Conservation (phyloP, 1,140 invertebrate species). For the Danaus plexippus region DNA sequence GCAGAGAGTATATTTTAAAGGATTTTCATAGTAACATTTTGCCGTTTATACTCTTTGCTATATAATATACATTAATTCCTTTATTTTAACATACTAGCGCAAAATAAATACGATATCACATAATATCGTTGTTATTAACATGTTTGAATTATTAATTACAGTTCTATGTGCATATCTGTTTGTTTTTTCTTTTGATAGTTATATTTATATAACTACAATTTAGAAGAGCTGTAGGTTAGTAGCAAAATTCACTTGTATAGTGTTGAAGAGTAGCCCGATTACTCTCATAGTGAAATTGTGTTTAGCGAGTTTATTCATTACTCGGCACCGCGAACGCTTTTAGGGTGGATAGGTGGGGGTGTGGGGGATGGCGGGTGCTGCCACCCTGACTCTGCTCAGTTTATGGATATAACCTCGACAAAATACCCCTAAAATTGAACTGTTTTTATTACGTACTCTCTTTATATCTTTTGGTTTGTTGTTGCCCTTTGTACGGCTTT, state of each 20-base stretch:
- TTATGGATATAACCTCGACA: constrained; percentile 72
- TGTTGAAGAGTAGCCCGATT: constrained; percentile 56
- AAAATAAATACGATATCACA: too few species aligned
- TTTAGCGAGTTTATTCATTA: constrained; percentile 70
- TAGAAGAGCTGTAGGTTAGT: constrained; percentile 10
- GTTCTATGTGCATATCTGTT: too few species aligned
- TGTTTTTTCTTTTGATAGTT: too few species aligned
- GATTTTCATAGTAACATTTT: too few species aligned
- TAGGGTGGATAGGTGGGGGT: constrained; percentile 22
- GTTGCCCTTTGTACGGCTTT: constrained; percentile 58
- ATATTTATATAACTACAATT: background rate
- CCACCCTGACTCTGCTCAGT: constrained; percentile 49
- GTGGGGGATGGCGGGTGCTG: constrained; percentile 27
- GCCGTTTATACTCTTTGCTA: too few species aligned
- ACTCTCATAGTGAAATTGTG: constrained; percentile 64
- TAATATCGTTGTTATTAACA: too few species aligned
- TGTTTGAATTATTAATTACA: too few species aligned
- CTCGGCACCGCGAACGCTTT: constrained; percentile 39
- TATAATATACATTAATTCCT: too few species aligned
- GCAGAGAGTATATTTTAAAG: too few species aligned
- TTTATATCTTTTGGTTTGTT: constrained; percentile 70
- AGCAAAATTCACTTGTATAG: constrained; percentile 45
- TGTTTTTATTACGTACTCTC: constrained; percentile 69
- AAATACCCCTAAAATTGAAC: constrained; percentile 71
- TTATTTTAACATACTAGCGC: too few species aligned